These are phyloP conservation scores for Grallaria varia DNA, from an alignment of 2,113 vertebrate genomes.

Conservation along the genomic window DNA sequence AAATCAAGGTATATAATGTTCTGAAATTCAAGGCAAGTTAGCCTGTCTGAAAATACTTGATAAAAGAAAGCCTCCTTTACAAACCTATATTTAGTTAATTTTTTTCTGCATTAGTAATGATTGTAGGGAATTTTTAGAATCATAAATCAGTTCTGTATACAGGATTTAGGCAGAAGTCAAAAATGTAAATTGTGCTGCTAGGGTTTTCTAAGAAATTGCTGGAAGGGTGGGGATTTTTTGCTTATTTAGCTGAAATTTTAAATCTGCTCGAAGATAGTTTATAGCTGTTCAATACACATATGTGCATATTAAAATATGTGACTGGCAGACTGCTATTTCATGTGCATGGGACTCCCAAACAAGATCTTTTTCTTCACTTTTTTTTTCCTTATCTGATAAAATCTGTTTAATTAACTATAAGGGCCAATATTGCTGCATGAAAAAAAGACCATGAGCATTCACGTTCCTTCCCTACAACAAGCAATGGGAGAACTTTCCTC, in stretches of 20 bases:
- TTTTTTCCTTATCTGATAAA: neutral
- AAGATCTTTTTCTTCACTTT: neutral
- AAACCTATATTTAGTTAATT: neutral
- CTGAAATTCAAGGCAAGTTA: neutral
- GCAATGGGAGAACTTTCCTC: neutral
- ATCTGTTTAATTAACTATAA: neutral
- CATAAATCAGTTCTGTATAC: neutral
- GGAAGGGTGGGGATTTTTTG: neutral
- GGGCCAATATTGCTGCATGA: neutral
- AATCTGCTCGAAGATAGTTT: neutral
- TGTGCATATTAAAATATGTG: neutral
- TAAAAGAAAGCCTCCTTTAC: neutral
- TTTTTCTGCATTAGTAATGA: neutral
- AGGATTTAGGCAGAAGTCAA: neutral
- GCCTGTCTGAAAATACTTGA: neutral
- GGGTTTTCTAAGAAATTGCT: neutral
- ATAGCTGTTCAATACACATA: neutral
- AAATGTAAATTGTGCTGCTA: neutral
- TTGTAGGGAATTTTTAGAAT: neutral
- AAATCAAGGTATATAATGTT: neutral
- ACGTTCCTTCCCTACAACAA: neutral
- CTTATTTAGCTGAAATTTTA: neutral
- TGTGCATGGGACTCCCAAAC: neutral
- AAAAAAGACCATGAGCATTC: neutral
- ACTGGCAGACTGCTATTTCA: neutral